These are phyloP conservation scores for Mythimna ferrago DNA, from an alignment of 2,888 invertebrate genomes.

Conservation along the genomic window DNA sequence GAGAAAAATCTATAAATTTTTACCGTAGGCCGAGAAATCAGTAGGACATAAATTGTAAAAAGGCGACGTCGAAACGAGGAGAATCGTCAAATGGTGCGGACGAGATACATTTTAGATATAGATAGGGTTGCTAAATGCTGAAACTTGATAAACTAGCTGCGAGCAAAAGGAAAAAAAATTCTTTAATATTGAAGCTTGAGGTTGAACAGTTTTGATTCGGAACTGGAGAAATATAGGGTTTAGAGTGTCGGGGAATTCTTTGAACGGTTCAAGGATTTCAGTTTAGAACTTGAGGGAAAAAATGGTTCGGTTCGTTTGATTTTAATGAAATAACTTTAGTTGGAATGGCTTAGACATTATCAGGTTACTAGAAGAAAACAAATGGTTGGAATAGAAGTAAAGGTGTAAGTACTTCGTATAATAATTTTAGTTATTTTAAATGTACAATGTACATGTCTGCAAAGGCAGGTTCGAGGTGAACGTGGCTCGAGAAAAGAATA, in stretches of 20 bases:
- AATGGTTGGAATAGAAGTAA: not conserved
- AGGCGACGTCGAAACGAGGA: slow-evolving; percentile 77
- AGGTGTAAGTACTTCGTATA: too few species aligned
- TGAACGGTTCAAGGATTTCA: slow-evolving; percentile 26
- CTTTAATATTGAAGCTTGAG: slow-evolving; percentile 51
- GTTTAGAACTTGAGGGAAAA: slow-evolving; percentile 18
- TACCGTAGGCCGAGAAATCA: slow-evolving; percentile 72
- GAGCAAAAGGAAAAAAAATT: slow-evolving; percentile 45
- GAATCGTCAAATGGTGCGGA: slow-evolving; percentile 87
- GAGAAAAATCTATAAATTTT: slow-evolving; percentile 68
- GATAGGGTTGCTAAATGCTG: slow-evolving; percentile 70
- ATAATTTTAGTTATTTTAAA: too few species aligned
- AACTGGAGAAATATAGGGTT: slow-evolving; percentile 42
- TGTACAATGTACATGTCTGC: too few species aligned
- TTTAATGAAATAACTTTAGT: slow-evolving; percentile 3
- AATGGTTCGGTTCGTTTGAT: slow-evolving; percentile 8
- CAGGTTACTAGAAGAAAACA: not conserved
- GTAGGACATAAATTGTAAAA: slow-evolving; percentile 83
- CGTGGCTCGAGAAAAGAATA: too few species aligned
- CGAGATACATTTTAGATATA: slow-evolving; percentile 85
- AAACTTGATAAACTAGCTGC: slow-evolving; percentile 57
- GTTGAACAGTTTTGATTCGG: slow-evolving; percentile 44
- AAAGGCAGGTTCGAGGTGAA: too few species aligned
- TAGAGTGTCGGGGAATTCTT: slow-evolving; percentile 34
- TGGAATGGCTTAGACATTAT: not conserved